These are phyloP conservation scores for Cladorhizidae sp. DNA, from an alignment of 37 sponge, comb jelly and placozoan species.

Conservation along the genomic window DNA sequence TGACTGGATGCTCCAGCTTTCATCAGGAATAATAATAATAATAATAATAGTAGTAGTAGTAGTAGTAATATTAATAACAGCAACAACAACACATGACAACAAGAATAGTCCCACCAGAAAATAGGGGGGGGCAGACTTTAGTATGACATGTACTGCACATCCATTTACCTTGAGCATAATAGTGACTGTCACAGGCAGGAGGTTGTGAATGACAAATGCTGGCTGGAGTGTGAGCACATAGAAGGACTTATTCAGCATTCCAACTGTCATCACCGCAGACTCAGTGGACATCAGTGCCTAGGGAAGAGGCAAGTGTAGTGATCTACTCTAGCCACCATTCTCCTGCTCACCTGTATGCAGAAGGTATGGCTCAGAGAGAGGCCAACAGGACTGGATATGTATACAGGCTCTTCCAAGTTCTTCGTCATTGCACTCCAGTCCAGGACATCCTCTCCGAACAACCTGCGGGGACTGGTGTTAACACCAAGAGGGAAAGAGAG, in stretches of 20 bases:
- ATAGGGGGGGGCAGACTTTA: no score
- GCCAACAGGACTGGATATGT: not conserved
- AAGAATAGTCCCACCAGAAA: no score
- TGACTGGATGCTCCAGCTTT: no score
- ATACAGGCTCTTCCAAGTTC: not conserved
- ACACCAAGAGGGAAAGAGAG: no score
- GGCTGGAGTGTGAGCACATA: conserved; percentile 32
- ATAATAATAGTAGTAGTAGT: no score
- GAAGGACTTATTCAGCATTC: conserved; percentile 12
- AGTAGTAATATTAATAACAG: no score
- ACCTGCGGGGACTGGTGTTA: not conserved
- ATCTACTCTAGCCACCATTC: no score
- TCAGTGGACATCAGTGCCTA: not conserved
- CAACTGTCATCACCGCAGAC: not conserved
- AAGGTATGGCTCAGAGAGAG: not conserved
- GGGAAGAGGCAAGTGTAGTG: no score
- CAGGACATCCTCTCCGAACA: not conserved
- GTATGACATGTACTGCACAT: no score
- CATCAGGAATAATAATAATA: no score
- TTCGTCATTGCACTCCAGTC: conserved; percentile 6
- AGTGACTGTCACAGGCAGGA: conserved; percentile 19
- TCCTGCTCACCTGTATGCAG: not conserved
- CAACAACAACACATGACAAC: no score
- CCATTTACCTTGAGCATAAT: no score
- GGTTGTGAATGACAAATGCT: conserved; percentile 47